Conservation (phyloP, 2,113 vertebrate species). For the Paramormyrops kingsleyae region DNA sequence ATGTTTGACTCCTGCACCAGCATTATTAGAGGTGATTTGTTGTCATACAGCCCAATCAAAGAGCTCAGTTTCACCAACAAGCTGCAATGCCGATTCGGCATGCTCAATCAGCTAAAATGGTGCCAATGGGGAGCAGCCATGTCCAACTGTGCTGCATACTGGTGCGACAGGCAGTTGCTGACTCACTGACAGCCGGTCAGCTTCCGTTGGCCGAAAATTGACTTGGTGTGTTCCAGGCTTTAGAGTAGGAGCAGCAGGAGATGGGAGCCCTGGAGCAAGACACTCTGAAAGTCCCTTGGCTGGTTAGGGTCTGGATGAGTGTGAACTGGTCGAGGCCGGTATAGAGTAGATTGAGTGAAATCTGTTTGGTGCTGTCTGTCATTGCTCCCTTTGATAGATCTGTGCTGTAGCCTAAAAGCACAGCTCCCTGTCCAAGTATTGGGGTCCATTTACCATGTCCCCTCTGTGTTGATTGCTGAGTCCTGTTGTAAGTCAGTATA, state of each 20-base stretch:
- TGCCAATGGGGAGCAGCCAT: background rate
- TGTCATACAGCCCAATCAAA: background rate
- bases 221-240: background rate
- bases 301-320: background rate
- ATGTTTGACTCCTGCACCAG: background rate
- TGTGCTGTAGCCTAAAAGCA: slow-evolving; percentile 31
- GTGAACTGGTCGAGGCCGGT: background rate
- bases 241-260: background rate
- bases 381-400: slow-evolving; percentile 19
- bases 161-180: background rate
- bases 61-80: background rate
- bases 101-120: background rate
- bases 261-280: background rate
- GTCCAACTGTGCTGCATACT: background rate
- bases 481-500: slow-evolving; percentile 21
- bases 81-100: background rate
- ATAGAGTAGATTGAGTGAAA: background rate
- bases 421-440: slow-evolving; percentile 30
- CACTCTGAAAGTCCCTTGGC: background rate
- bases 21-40: background rate
- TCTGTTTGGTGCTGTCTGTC: background rate
- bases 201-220: background rate
- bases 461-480: slow-evolving; percentile 28
- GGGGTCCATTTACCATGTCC: slow-evolving; percentile 39
- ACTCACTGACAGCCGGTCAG: background rate